Percentiles rank a stretch among this genome's conserved stretches.
phyloP scores from a whole-genome alignment of 2,888 invertebrate genomes.

The Lysandra bellargus region DNA sequence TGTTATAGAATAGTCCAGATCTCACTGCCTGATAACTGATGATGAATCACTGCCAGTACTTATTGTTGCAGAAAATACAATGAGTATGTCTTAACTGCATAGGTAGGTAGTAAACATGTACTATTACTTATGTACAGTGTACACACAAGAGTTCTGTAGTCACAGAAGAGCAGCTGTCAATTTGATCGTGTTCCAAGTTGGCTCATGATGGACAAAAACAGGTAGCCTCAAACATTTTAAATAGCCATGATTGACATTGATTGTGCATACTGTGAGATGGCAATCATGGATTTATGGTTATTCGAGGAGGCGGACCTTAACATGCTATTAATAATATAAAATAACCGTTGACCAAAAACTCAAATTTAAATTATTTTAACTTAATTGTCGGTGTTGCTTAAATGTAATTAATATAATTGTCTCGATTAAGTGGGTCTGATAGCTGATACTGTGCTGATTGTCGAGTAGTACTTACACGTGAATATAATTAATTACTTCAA shows the following conservation, averaged over 20 bases:
- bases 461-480: constrained; percentile 15
- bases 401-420: constrained; percentile 7
- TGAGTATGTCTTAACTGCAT: not conserved
- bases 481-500: not conserved
- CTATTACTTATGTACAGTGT: too few species aligned
- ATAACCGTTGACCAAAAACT: too few species aligned
- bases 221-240: too few species aligned
- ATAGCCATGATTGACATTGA: too few species aligned
- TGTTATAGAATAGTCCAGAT: constrained; percentile 33
- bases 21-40: not conserved
- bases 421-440: not conserved
- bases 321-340: too few species aligned
- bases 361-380: not conserved
- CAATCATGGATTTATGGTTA: too few species aligned
- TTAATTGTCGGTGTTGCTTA: not conserved
- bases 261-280: too few species aligned
- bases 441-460: not conserved
- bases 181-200: too few species aligned
- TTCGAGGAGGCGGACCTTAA: too few species aligned
- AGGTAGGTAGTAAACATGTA: not conserved
- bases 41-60: constrained; percentile 13
- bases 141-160: too few species aligned
- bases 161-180: too few species aligned
- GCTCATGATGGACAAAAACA: too few species aligned
- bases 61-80: not conserved